A percentile compares a stretch with the other conserved stretches of the same genome.
phyloP scores from a whole-genome alignment of 1,140 invertebrate species.

The Bathynomus jamesi region DNA sequence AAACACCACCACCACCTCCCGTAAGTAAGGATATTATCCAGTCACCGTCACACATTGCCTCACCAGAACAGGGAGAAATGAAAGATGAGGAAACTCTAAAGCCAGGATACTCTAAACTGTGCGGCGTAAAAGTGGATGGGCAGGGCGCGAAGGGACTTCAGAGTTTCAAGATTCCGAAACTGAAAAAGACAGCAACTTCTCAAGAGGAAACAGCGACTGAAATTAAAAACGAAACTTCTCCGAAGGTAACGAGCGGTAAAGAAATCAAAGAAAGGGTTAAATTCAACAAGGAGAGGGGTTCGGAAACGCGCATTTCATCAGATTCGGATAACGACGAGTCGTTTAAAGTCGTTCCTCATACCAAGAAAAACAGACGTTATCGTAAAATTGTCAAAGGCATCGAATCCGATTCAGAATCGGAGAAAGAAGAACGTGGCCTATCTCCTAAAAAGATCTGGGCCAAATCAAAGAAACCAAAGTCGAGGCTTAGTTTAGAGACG shows the following conservation, averaged over 20 bases:
- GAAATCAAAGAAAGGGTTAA: neutral
- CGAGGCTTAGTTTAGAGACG: neutral
- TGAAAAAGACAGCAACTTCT: neutral
- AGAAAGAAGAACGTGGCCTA: neutral
- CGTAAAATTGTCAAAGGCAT: neutral
- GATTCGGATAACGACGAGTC: neutral
- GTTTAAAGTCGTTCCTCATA: neutral
- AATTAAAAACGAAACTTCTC: neutral
- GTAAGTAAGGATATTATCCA: neutral
- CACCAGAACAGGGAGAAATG: neutral
- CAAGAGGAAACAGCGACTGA: neutral
- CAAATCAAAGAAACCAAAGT: neutral
- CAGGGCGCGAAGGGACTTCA: neutral
- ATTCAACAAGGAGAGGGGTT: neutral
- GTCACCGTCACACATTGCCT: neutral
- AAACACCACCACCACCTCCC: neutral
- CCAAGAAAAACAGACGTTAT: neutral
- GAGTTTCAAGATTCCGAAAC: neutral
- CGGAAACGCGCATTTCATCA: neutral
- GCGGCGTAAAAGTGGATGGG: neutral
- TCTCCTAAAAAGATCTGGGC: neutral
- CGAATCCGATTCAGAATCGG: neutral
- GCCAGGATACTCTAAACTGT: neutral
- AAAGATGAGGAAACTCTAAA: neutral
- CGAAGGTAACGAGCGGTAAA: neutral